Conservation (phyloP, 2,888 invertebrate species). For the Rotaria sp. region DNA sequence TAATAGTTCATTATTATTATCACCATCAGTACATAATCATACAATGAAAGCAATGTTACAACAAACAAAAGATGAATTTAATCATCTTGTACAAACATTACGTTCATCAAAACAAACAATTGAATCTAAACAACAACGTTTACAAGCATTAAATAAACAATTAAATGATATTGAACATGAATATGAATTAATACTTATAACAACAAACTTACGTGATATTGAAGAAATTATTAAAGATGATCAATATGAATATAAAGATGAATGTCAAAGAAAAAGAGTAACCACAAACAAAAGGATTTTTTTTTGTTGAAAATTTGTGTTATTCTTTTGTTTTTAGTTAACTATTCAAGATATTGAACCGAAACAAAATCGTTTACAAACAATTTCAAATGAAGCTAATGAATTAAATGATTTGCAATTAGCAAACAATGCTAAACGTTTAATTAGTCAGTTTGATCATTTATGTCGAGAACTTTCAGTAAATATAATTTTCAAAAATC, state of each 20-base stretch:
- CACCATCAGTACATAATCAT: background rate
- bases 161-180: background rate
- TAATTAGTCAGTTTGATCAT: background rate
- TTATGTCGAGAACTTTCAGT: background rate
- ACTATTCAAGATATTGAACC: background rate
- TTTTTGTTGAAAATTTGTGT: background rate
- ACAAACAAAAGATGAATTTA: constrained; percentile 28
- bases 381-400: background rate
- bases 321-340: background rate
- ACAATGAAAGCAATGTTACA: constrained; percentile 6
- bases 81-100: background rate
- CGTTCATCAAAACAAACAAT: constrained; percentile 13
- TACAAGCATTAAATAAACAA: background rate
- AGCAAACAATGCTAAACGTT: background rate
- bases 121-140: constrained; percentile 20
- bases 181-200: background rate
- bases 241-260: constrained; percentile 18
- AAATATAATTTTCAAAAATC: no score
- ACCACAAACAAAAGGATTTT: background rate
- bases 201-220: background rate
- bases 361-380: constrained; percentile 21
- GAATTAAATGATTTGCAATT: constrained; percentile 21
- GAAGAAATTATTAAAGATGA: background rate
- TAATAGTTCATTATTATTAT: background rate
- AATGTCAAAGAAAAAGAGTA: background rate